Evolutionary conservation across 2,113 vertebrate genomes (phyloP).

Genomic region (Myotis lucifugus): DNA sequence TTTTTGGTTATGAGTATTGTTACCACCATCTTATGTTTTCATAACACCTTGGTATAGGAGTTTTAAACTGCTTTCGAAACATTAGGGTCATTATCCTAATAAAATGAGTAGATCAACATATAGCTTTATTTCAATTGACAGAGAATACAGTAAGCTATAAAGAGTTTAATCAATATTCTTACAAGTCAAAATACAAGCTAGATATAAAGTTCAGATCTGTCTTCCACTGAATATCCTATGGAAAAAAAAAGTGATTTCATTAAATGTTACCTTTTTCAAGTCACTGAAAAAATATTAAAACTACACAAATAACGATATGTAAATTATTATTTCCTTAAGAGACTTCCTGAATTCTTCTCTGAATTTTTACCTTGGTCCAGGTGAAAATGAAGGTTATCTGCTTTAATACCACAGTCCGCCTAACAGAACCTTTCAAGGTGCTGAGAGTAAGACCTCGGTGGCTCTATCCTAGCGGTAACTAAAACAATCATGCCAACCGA

Average conservation of each 20-base stretch:
- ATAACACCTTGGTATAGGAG: not conserved
- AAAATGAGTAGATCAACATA: not conserved
- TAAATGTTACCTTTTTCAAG: constrained; percentile 3
- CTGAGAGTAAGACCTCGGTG: not conserved
- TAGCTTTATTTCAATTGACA: not conserved
- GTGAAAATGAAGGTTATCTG: not conserved
- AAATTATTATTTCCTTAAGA: constrained; percentile 11
- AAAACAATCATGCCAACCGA: not conserved
- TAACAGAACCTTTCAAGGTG: not conserved
- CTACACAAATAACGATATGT: constrained; percentile 16
- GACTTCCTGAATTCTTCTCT: constrained; percentile 17
- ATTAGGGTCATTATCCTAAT: not conserved
- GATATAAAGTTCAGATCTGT: not conserved
- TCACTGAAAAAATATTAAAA: constrained; percentile 29
- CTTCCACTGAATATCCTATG: not conserved
- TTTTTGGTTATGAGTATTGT: not conserved
- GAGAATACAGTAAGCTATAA: not conserved
- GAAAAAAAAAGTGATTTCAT: not conserved
- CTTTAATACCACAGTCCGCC: not conserved
- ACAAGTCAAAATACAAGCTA: constrained; percentile 17
- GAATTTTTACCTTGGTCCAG: not conserved
- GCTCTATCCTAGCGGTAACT: not conserved
- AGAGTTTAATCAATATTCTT: not conserved
- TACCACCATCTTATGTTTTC: not conserved
- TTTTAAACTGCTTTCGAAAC: constrained; percentile 30